Conservation (phyloP, 2,797 vertebrate genomes). For the Ara ararauna region DNA sequence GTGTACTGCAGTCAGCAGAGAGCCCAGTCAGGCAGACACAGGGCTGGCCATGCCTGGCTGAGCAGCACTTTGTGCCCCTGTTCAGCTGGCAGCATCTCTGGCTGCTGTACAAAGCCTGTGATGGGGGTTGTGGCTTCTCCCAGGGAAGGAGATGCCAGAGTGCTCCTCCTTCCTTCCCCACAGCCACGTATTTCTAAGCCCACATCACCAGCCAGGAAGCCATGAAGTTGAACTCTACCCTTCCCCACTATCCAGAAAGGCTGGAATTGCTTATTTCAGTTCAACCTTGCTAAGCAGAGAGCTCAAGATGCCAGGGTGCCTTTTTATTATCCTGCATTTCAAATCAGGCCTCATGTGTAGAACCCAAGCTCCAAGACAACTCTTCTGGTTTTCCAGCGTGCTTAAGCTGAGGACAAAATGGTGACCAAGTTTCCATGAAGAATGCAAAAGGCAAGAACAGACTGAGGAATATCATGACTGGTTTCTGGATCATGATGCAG, state of each 20-base stretch:
- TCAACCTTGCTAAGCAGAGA: not conserved
- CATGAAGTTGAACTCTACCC: not conserved
- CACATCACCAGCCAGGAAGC: not conserved
- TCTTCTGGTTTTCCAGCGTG: not conserved
- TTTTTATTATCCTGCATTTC: not conserved
- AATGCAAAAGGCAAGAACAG: not conserved
- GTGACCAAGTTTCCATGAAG: not conserved
- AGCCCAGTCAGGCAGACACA: slow-evolving; percentile 1
- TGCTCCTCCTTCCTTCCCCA: not conserved
- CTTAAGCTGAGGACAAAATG: not conserved
- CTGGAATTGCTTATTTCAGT: not conserved
- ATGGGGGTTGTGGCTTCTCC: not conserved
- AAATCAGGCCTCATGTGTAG: not conserved
- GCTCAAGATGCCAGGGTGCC: not conserved
- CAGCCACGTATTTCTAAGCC: not conserved
- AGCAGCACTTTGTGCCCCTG: slow-evolving; percentile 47
- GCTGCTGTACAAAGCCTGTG: slow-evolving; percentile 33
- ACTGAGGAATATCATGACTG: not conserved
- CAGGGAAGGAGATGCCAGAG: not conserved
- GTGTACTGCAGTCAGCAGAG: slow-evolving; percentile 46
- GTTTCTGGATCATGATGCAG: not conserved
- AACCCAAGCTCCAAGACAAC: not conserved
- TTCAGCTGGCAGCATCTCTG: slow-evolving; percentile 59
- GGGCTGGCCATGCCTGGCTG: slow-evolving; percentile 46
- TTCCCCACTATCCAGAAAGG: not conserved